phyloP scores from a whole-genome alignment of 2,888 invertebrate genomes.

The Meteorus colon region DNA sequence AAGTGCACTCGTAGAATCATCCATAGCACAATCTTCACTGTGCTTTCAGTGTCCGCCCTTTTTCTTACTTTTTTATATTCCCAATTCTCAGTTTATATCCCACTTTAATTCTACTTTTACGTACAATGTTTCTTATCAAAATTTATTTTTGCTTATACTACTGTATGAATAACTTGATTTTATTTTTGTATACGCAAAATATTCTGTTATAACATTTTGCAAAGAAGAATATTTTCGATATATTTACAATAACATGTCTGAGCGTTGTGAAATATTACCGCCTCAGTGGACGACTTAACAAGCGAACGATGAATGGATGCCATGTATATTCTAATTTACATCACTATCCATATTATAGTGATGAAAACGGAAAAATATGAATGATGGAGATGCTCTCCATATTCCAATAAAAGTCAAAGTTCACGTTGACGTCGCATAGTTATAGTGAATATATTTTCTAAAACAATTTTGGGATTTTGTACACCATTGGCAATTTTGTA shows the following conservation, averaged over 20 bases:
- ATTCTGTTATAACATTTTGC: background rate
- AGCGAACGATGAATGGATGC: background rate
- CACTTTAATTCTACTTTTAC: background rate
- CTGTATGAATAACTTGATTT: background rate
- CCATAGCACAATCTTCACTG: constrained; percentile 7
- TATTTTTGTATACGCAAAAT: background rate
- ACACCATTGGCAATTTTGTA: no score
- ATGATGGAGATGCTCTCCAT: background rate
- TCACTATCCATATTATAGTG: background rate
- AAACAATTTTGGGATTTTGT: no score
- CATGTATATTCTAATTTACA: background rate
- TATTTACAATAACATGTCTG: background rate
- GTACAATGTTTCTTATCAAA: background rate
- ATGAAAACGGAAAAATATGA: background rate
- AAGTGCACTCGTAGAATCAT: constrained; percentile 15
- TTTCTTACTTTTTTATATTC: background rate
- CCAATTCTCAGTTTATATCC: constrained; percentile 1
- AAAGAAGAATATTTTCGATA: background rate
- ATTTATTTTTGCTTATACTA: background rate
- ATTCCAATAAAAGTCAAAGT: no score
- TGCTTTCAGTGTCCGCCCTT: background rate
- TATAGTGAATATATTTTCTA: no score
- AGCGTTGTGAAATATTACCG: background rate
- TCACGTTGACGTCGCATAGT: no score
- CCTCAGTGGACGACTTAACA: background rate